Conservation (phyloP, 1,140 invertebrate species). For the Arctopsyche grandis region DNA sequence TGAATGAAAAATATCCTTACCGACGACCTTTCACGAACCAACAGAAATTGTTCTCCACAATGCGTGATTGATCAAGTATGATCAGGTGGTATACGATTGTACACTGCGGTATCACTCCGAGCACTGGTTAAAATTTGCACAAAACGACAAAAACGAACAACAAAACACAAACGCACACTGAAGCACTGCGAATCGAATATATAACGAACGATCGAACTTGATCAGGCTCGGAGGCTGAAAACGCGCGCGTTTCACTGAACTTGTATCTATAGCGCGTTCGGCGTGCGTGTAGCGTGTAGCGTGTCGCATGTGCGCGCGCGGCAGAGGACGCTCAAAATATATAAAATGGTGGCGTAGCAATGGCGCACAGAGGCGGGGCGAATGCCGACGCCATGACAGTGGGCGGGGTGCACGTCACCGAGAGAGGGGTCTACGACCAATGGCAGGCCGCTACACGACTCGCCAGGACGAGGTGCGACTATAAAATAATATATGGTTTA, state of each 20-base stretch:
- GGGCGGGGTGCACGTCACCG: neutral
- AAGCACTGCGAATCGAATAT: neutral
- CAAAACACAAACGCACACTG: neutral
- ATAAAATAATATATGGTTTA: conserved; percentile 14
- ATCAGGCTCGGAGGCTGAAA: no score
- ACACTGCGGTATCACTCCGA: no score
- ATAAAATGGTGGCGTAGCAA: conserved; percentile 29
- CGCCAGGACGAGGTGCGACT: neutral
- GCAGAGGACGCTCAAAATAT: conserved; percentile 23
- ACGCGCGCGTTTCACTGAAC: neutral
- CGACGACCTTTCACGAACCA: no score
- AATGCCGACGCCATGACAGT: conserved; percentile 20
- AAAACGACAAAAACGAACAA: neutral
- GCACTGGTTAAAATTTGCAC: no score
- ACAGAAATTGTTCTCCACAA: no score
- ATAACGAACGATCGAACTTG: neutral
- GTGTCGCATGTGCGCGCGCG: conserved; percentile 23
- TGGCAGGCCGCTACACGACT: neutral
- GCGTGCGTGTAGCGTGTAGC: neutral
- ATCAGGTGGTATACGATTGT: no score
- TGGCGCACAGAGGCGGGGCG: conserved; percentile 14
- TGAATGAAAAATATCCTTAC: no score
- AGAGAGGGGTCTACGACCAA: conserved; percentile 13
- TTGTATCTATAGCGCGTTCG: neutral
- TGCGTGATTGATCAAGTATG: no score